These are phyloP conservation scores for Tretioscincus oriximinensis DNA, from an alignment of 2,113 vertebrate genomes.

Conservation along the genomic window DNA sequence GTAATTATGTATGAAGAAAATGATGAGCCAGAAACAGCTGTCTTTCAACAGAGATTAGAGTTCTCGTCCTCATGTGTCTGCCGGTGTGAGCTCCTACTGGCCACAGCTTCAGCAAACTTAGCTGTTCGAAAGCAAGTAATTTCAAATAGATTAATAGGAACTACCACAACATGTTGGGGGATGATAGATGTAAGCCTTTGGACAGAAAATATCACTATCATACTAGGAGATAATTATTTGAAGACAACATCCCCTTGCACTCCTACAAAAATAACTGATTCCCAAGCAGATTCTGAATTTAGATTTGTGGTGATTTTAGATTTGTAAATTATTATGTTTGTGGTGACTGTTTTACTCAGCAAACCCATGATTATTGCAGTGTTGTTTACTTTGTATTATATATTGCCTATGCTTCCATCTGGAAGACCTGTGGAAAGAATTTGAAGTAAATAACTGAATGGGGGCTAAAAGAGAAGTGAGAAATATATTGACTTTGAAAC, in stretches of 20 bases:
- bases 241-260: background rate
- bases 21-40: too few species aligned
- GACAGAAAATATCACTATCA: background rate
- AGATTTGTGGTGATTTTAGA: too few species aligned
- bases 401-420: background rate
- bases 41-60: too few species aligned
- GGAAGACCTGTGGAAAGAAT: slow-evolving; percentile 21
- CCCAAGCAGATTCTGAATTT: background rate
- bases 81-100: too few species aligned
- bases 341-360: background rate
- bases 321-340: too few species aligned
- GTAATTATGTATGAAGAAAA: accelerated
- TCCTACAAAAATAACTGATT: background rate
- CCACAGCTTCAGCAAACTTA: too few species aligned
- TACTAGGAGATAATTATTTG: background rate
- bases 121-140: too few species aligned
- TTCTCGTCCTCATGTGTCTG: too few species aligned
- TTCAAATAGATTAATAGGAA: too few species aligned
- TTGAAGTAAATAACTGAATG: slow-evolving; percentile 56
- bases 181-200: too few species aligned
- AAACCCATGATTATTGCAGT: background rate
- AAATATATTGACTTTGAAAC: slow-evolving; percentile 56
- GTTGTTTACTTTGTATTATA: slow-evolving; percentile 6
- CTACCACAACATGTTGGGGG: too few species aligned
- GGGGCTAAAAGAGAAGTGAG: slow-evolving; percentile 50